Evolutionary conservation across 2,797 vertebrate species (phyloP).

Genomic region (Hemibagrus guttatus): DNA sequence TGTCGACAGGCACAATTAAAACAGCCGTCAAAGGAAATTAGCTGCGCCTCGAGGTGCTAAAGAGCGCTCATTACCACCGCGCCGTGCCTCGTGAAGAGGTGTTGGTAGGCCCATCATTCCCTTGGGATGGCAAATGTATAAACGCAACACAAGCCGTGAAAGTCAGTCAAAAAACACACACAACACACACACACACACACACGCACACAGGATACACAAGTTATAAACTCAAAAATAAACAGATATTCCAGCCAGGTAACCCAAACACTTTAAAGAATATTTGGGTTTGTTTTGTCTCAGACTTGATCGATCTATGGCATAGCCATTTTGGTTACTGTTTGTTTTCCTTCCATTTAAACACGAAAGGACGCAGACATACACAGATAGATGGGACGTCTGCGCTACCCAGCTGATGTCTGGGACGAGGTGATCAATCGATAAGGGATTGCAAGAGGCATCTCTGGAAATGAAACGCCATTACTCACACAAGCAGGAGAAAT

Average conservation of each 20-base stretch:
- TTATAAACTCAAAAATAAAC: background rate
- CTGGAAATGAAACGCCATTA: constrained; percentile 31
- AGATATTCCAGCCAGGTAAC: background rate
- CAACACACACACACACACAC: background rate
- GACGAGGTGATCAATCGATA: constrained; percentile 35
- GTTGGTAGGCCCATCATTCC: constrained; percentile 29
- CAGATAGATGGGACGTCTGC: constrained; percentile 21
- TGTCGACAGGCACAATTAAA: constrained; percentile 73
- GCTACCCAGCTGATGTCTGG: constrained; percentile 33
- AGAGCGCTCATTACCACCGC: constrained; percentile 64
- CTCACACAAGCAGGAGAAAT: constrained; percentile 38
- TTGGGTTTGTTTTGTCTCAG: background rate
- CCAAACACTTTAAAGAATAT: background rate
- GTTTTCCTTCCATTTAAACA: constrained; percentile 39
- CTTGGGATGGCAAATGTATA: constrained; percentile 35
- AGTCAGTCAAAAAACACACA: background rate
- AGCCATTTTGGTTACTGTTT: constrained; percentile 32
- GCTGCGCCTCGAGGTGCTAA: constrained; percentile 69
- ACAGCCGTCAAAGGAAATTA: constrained; percentile 70
- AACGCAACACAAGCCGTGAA: background rate
- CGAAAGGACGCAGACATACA: constrained; percentile 21
- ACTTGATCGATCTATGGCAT: constrained; percentile 10
- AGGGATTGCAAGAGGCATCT: constrained; percentile 37
- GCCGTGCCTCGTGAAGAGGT: constrained; percentile 50
- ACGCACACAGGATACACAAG: background rate